Evolutionary conservation across 2,888 invertebrate genomes (phyloP).

Genomic region (Trissoscelio sp.): DNA sequence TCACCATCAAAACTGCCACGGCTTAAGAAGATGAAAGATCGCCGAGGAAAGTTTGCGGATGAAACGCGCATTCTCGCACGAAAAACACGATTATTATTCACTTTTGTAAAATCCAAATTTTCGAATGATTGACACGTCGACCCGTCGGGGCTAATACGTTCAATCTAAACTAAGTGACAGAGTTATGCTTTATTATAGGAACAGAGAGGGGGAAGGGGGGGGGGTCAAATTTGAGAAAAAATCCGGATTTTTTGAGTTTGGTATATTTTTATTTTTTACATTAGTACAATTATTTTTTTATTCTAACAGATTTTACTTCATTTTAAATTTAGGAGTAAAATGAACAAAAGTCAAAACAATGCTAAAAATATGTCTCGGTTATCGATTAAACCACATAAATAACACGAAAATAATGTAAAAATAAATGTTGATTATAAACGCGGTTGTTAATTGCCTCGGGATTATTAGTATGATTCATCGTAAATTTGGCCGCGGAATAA

Average conservation of each 20-base stretch:
- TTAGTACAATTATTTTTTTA: no score
- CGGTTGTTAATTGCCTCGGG: conserved; percentile 15
- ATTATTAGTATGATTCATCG: conserved; percentile 21
- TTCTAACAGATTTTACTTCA: no score
- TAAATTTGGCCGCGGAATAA: conserved; percentile 4
- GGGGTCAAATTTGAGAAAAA: background rate
- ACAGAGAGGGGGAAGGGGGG: no score
- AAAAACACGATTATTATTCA: conserved; percentile 58
- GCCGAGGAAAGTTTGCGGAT: conserved; percentile 40
- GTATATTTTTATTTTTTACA: no score
- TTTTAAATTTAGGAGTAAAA: no score
- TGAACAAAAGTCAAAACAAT: no score
- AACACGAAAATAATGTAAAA: conserved; percentile 13
- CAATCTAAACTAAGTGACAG: conserved; percentile 41
- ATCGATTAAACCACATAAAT: conserved; percentile 1
- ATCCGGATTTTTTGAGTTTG: no score
- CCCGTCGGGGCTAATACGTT: conserved; percentile 3
- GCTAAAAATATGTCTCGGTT: no score
- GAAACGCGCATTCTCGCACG: conserved; percentile 48
- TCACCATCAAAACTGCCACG: conserved; percentile 60
- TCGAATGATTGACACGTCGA: conserved; percentile 50
- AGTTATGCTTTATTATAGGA: conserved; percentile 41
- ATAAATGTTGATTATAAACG: conserved; percentile 6
- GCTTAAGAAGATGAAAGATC: conserved; percentile 63
- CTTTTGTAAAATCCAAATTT: conserved; percentile 55